Base-by-base conservation (phyloP, 2,797 vertebrate species). In the Coccyzus lansbergi region DNA sequence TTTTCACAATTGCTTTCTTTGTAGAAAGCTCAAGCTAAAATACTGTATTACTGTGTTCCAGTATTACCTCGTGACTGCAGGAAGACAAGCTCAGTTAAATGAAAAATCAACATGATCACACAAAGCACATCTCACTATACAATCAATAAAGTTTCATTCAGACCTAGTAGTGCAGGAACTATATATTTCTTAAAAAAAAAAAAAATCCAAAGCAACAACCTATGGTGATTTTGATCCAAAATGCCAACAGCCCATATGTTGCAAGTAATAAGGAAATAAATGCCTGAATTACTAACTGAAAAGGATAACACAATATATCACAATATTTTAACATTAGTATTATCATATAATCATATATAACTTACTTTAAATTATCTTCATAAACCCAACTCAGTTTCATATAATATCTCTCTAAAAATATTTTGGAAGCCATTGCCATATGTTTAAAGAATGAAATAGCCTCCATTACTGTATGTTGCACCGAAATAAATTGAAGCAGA, bases 101-200 rank as follows among this genome's bases (percentile, higher is more conserved):
- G 92, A 77, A 28, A 85, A 90, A 97, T 9, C 46, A 48, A 97
- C 69, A 76, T 94, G 97, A 98, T 98, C 98, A 99, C 99, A 98
- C 98, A 98, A 98, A 99, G 98, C 98, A 98, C 98, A 98, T 98
- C 97, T 98, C 98, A 97, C 97, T 98, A 98, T 98, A 99, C 98
- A 98, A 97, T 97, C 98, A 98, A 97, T 98, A 98, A 98, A 97
- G 98, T 98, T 98, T 98, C 97, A 98, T 98, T 99, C 98, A 98
- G 98, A 98, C 98, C 98, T 98, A 98, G 97, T 98, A 99, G 98
- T 98, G 98, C 98, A 99, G 98, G 97, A 97, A 98, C 97, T 96
- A 97, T 77, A 97, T 86, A 95, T 95, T 95, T 88, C 59, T 59
- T 95, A 63, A 7, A 60, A 88, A 97, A 98, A 98, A 98, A 98